Conservation (phyloP, 2,797 vertebrate genomes). For the Molossus alvarezi region DNA sequence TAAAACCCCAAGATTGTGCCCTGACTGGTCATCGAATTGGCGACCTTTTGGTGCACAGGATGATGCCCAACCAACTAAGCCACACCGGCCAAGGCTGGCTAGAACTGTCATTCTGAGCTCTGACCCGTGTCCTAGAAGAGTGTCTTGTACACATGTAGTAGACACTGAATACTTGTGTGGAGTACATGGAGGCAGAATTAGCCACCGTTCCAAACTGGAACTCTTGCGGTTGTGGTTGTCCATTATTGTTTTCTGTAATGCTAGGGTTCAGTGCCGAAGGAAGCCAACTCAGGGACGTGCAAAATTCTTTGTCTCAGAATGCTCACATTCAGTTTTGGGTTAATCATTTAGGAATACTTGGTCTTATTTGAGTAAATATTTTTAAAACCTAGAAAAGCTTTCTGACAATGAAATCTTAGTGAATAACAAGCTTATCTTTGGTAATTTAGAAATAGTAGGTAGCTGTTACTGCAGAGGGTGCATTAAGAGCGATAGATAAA, state of each 20-base stretch:
- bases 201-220: neutral
- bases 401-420: neutral
- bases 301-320: neutral
- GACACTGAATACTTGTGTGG: neutral
- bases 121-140: neutral
- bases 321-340: conserved; percentile 1
- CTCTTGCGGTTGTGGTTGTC: neutral
- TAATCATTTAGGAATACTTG: conserved; percentile 1
- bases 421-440: conserved; percentile 1
- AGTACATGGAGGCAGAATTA: neutral
- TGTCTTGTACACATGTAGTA: neutral
- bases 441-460: neutral
- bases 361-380: neutral
- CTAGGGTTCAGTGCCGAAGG: neutral
- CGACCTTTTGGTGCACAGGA: neutral
- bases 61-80: neutral
- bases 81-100: neutral
- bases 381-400: conserved; percentile 36
- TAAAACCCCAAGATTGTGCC: neutral
- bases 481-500: neutral
- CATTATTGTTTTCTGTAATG: neutral
- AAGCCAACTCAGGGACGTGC: neutral
- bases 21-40: neutral
- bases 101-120: neutral
- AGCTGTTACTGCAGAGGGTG: conserved; percentile 9